phyloP scores from a whole-genome alignment of 2,888 invertebrate genomes.

The Acanthococcus lagerstroemiae region DNA sequence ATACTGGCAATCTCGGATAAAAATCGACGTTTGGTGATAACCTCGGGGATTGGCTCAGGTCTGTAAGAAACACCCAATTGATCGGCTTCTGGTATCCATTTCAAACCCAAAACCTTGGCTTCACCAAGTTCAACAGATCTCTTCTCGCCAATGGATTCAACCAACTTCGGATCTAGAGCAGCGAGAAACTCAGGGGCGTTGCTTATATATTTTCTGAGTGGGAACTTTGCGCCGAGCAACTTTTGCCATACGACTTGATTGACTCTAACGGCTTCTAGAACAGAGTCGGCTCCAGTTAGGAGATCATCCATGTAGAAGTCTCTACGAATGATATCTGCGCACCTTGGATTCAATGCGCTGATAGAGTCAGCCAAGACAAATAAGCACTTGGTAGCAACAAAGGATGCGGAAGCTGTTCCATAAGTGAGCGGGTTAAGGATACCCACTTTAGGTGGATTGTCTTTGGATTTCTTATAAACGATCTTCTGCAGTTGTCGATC shows the following conservation, averaged over 20 bases:
- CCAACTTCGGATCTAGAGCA: background rate
- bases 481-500: slow-evolving; percentile 40
- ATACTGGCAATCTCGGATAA: slow-evolving; percentile 10
- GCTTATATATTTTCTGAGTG: slow-evolving; percentile 12
- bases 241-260: background rate
- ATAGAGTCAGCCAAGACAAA: slow-evolving; percentile 35
- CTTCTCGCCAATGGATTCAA: background rate
- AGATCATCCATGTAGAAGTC: too few species aligned
- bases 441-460: slow-evolving; percentile 2
- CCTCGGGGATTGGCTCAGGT: background rate
- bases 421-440: slow-evolving; percentile 40
- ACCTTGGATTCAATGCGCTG: background rate
- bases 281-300: background rate
- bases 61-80: too few species aligned
- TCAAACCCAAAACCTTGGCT: background rate
- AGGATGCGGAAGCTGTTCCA: slow-evolving; percentile 39
- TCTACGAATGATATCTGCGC: background rate
- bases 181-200: background rate
- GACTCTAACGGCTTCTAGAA: background rate
- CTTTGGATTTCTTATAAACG: slow-evolving; percentile 38
- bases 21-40: background rate
- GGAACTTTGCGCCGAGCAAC: background rate
- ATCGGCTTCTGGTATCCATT: background rate
- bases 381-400: slow-evolving; percentile 37
- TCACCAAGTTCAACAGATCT: background rate